These are phyloP conservation scores for Lasioglossum figueresi DNA, from an alignment of 2,888 invertebrate species.

Conservation along the genomic window DNA sequence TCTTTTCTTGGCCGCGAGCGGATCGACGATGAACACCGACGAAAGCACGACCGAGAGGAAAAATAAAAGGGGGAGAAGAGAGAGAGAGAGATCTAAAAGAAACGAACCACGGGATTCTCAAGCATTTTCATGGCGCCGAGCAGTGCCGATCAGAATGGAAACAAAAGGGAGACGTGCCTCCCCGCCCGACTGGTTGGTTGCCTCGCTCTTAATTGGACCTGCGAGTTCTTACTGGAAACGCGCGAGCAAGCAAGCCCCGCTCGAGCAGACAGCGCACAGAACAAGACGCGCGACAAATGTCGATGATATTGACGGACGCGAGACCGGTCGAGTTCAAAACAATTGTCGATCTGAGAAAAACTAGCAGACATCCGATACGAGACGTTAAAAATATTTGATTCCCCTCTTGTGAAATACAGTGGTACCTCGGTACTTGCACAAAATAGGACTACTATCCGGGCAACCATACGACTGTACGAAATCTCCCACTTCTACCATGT, in stretches of 20 bases:
- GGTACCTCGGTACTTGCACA: background rate
- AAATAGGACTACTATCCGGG: background rate
- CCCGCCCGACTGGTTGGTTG: slow-evolving; percentile 28
- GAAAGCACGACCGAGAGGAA: background rate
- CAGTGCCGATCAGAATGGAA: slow-evolving; percentile 65
- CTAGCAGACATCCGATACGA: background rate
- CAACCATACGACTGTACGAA: no score
- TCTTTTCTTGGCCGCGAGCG: slow-evolving; percentile 18
- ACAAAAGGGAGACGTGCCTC: slow-evolving; percentile 50
- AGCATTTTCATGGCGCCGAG: slow-evolving; percentile 65
- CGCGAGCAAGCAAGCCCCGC: background rate
- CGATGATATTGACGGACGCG: slow-evolving; percentile 37
- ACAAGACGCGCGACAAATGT: slow-evolving; percentile 49
- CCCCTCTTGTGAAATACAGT: background rate
- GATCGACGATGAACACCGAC: slow-evolving; percentile 26
- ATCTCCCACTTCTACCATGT: no score
- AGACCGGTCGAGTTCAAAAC: background rate
- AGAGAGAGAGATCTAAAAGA: background rate
- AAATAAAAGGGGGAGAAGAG: background rate
- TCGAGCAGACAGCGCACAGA: background rate
- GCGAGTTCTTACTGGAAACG: slow-evolving; percentile 53
- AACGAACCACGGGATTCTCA: slow-evolving; percentile 55
- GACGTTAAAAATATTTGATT: background rate
- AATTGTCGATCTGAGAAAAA: background rate
- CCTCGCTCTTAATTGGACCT: slow-evolving; percentile 61